Evolutionary conservation across 2,113 vertebrate genomes (phyloP).

Genomic region (Actinemys pallida): DNA sequence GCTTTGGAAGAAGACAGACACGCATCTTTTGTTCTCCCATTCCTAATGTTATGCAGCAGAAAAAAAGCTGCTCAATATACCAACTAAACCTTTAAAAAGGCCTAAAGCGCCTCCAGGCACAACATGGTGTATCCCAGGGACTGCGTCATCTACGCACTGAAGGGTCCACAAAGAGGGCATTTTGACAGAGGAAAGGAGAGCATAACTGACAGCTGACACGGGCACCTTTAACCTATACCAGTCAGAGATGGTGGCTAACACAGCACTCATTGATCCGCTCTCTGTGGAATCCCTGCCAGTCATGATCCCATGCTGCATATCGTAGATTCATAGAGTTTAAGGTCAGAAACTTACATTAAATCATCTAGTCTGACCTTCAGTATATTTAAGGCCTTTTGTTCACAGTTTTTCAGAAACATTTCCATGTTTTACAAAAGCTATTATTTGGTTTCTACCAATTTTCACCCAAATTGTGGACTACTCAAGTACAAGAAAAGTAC

Average conservation of each 20-base stretch:
- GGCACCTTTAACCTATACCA: not conserved
- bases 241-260: not conserved
- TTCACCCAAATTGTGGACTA: not conserved
- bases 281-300: not conserved
- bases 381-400: not conserved
- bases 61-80: not conserved
- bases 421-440: not conserved
- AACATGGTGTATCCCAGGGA: not conserved
- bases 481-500: not conserved
- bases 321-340: not conserved
- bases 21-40: not conserved
- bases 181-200: not conserved
- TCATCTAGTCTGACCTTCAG: not conserved
- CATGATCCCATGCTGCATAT: not conserved
- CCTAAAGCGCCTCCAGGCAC: not conserved
- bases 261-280: not conserved
- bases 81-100: not conserved
- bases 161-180: not conserved
- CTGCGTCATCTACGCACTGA: not conserved
- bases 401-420: not conserved
- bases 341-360: not conserved
- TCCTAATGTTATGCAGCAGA: not conserved
- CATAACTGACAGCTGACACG: not conserved
- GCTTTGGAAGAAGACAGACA: not conserved
- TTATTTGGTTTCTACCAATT: not conserved